Percentiles rank a stretch among this genome's conserved stretches.
Evolutionary conservation across 1,140 invertebrate species (phyloP).

Genomic region (Pogonus chalceus): DNA sequence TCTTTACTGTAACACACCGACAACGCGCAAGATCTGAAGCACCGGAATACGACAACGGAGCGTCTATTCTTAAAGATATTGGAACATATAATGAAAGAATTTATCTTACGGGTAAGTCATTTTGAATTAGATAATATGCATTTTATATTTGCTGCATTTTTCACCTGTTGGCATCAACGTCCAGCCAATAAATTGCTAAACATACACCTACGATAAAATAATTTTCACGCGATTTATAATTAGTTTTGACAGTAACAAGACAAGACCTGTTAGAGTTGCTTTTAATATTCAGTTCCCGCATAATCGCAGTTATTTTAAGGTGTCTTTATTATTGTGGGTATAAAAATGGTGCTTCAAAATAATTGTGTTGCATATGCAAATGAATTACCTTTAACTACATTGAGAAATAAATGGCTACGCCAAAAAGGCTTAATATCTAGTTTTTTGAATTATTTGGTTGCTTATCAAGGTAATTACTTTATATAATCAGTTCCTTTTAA

Average conservation of each 20-base stretch:
- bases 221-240: neutral
- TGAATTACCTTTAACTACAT: constrained; percentile 27
- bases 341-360: neutral
- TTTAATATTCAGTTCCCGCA: neutral
- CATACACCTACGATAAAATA: neutral
- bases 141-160: neutral
- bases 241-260: too few species aligned
- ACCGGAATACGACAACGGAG: constrained; percentile 39
- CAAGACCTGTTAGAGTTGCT: too few species aligned
- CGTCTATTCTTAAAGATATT: constrained; percentile 33
- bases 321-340: neutral
- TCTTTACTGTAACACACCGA: constrained; percentile 66
- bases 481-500: too few species aligned
- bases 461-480: constrained; percentile 38
- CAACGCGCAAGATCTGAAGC: constrained; percentile 56
- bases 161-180: neutral
- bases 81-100: constrained; percentile 36
- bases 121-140: neutral
- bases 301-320: neutral
- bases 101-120: constrained; percentile 50
- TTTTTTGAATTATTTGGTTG: constrained; percentile 40
- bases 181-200: neutral
- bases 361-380: constrained; percentile 7
- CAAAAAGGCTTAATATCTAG: constrained; percentile 33
- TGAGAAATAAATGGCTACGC: constrained; percentile 33